Percentiles rank a stretch among this genome's conserved stretches.
phyloP scores from a whole-genome alignment of 2,888 invertebrate species.

The Cheilosia impressa region DNA sequence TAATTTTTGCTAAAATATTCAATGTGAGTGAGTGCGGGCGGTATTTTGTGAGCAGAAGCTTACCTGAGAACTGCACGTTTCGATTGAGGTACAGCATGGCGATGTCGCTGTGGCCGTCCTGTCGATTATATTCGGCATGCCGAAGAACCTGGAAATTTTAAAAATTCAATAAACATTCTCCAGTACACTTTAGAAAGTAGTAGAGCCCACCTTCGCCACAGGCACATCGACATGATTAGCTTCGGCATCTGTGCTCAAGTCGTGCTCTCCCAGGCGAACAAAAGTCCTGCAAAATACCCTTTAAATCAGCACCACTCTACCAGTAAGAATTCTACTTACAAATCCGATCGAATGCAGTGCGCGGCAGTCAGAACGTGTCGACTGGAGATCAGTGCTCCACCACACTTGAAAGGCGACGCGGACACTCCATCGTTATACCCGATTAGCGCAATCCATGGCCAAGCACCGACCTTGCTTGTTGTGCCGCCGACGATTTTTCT shows the following conservation, averaged over 20 bases:
- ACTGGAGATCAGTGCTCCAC: conserved; percentile 84
- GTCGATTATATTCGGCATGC: conserved; percentile 79
- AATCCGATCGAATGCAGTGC: conserved; percentile 80
- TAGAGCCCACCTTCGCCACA: conserved; percentile 83
- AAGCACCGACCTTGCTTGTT: conserved; percentile 88
- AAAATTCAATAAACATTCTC: background rate
- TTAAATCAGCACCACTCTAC: background rate
- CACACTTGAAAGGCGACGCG: conserved; percentile 81
- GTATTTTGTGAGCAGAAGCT: conserved; percentile 75
- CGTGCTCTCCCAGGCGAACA: conserved; percentile 90
- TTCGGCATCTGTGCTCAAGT: conserved; percentile 86
- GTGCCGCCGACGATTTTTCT: conserved; percentile 90
- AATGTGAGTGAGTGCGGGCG: background rate
- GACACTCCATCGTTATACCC: conserved; percentile 86
- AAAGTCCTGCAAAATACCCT: conserved; percentile 75
- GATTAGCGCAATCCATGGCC: conserved; percentile 92
- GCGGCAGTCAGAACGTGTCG: conserved; percentile 88
- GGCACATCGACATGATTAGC: conserved; percentile 86
- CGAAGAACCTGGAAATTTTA: conserved; percentile 75
- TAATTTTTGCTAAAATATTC: conserved; percentile 85
- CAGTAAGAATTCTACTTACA: conserved; percentile 78
- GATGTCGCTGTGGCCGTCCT: conserved; percentile 89
- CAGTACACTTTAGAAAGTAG: background rate
- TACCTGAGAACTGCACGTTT: conserved; percentile 86
- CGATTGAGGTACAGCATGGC: conserved; percentile 88